Evolutionary conservation across 2,888 invertebrate species (phyloP).

Genomic region (Mechanitis mazaeus): DNA sequence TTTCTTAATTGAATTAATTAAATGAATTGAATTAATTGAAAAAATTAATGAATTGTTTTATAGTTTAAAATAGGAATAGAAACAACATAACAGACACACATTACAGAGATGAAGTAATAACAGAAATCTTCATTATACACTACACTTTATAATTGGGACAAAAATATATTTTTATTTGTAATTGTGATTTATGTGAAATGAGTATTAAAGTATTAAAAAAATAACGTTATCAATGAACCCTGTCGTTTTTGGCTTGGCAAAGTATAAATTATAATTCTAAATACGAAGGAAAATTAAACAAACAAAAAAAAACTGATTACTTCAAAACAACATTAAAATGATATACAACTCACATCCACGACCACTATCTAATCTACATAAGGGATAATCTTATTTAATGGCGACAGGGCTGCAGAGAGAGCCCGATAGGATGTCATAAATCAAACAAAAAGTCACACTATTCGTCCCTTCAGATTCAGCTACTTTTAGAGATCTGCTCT

Average conservation of each 20-base stretch:
- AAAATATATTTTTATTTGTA: too few relatives aligned
- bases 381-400: slow-evolving; percentile 35
- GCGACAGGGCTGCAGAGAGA: slow-evolving; percentile 29
- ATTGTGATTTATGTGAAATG: too few relatives aligned
- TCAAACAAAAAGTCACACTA: slow-evolving; percentile 26
- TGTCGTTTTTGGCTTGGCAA: not conserved
- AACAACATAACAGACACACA: too few relatives aligned
- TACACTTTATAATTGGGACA: too few relatives aligned
- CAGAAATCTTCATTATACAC: too few relatives aligned
- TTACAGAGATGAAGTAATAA: too few relatives aligned
- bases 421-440: slow-evolving; percentile 28
- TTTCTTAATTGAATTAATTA: too few relatives aligned
- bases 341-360: slow-evolving; percentile 30
- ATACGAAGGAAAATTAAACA: not conserved
- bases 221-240: too few relatives aligned
- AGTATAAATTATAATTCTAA: not conserved
- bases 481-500: not conserved
- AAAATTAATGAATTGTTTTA: too few relatives aligned
- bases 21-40: too few relatives aligned
- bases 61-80: too few relatives aligned
- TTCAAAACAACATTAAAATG: slow-evolving; percentile 32
- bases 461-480: slow-evolving; percentile 5
- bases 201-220: not conserved
- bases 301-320: slow-evolving; percentile 14
- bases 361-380: slow-evolving; percentile 34